phyloP scores from a whole-genome alignment of 2,113 vertebrate genomes.

The Nannospalax galili region DNA sequence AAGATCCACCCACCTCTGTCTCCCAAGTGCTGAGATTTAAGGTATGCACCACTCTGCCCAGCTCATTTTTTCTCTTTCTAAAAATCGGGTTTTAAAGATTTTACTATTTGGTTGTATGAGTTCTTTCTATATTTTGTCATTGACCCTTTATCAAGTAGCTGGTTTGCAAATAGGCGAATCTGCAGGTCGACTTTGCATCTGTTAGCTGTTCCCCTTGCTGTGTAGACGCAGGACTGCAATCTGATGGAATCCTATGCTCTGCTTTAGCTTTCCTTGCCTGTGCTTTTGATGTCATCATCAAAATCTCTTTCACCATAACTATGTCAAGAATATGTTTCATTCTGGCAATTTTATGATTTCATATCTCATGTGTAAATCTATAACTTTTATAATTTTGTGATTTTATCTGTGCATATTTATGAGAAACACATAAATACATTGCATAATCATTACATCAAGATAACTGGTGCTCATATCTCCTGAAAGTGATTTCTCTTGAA shows the following conservation, averaged over 20 bases:
- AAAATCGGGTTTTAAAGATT: background rate
- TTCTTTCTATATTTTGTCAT: background rate
- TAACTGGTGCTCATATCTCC: background rate
- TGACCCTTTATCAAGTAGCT: background rate
- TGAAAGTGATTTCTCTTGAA: background rate
- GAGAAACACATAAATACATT: too few relatives aligned
- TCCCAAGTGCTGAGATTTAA: too few relatives aligned
- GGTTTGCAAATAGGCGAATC: background rate
- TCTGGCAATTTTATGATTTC: too few relatives aligned
- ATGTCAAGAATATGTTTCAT: background rate
- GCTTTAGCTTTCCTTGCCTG: background rate
- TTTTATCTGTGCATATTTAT: background rate
- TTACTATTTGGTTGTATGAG: background rate
- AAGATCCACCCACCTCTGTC: too few relatives aligned
- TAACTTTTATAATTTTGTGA: background rate
- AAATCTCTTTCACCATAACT: background rate
- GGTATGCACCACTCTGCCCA: too few relatives aligned
- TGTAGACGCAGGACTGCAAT: background rate
- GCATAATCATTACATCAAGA: background rate
- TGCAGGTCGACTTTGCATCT: background rate
- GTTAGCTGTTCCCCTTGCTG: background rate
- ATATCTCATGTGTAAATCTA: background rate
- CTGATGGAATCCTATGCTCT: background rate
- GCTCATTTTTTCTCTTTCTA: background rate
- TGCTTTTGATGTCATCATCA: background rate